Evolutionary conservation across 2,888 invertebrate genomes (phyloP).

Genomic region (Philereme transversata): DNA sequence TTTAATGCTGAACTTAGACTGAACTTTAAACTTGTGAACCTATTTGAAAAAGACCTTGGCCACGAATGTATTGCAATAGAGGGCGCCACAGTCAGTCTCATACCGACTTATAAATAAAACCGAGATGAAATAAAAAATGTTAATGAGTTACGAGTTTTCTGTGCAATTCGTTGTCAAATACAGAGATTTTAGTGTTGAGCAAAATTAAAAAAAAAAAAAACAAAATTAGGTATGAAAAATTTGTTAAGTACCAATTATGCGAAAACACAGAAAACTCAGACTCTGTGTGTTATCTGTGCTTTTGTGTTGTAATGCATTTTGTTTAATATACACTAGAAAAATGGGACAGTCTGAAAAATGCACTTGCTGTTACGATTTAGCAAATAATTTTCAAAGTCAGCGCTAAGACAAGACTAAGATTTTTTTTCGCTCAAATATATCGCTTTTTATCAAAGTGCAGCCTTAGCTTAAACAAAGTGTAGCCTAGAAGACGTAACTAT

Average conservation of each 20-base stretch:
- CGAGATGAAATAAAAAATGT: slow-evolving; percentile 2
- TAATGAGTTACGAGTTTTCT: slow-evolving; percentile 12
- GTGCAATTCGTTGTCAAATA: slow-evolving; percentile 19
- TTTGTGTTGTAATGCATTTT: slow-evolving; percentile 26
- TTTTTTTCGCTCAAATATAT: slow-evolving; percentile 5
- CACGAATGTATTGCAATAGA: slow-evolving; percentile 1
- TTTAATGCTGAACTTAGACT: too few relatives aligned
- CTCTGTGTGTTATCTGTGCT: slow-evolving; percentile 15
- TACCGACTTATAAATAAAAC: slow-evolving; percentile 9
- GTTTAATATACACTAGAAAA: background rate
- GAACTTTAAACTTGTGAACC: too few relatives aligned
- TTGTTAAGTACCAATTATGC: too few relatives aligned
- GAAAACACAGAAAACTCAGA: slow-evolving; percentile 15
- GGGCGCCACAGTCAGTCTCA: slow-evolving; percentile 13
- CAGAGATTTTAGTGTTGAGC: slow-evolving; percentile 14
- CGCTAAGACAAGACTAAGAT: background rate
- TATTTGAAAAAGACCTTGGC: background rate
- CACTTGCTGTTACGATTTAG: too few relatives aligned
- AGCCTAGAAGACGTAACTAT: slow-evolving; percentile 9
- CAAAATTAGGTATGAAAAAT: background rate
- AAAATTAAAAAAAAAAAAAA: slow-evolving; percentile 5
- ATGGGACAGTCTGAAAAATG: background rate
- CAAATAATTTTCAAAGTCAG: background rate
- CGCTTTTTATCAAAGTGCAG: slow-evolving; percentile 7
- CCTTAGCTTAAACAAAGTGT: slow-evolving; percentile 10